Evolutionary conservation across 2,113 vertebrate species (phyloP), one percentile per base, ranked within the genome.

Genomic region (Nicator chloris): DNA sequence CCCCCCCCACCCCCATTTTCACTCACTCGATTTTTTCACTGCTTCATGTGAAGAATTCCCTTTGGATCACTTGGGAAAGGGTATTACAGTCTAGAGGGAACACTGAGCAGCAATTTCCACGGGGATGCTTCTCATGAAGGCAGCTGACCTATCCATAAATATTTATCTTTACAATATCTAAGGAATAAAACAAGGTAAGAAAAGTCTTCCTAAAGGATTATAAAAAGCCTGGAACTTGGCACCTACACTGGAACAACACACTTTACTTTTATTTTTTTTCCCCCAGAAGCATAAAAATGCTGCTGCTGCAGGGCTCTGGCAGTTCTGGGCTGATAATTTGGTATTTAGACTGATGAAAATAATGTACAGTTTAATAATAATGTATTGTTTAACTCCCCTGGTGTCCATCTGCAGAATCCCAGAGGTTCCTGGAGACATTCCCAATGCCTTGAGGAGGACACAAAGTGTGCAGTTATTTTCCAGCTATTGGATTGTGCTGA

Each of bases 211-310:
- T 57, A 9, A 10, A 78, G 31, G 45, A 44, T 72, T 68, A 42
- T 7, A 13, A 50, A 9, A 66, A 42, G 50, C 22, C 31, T 33
- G 45, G 51, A 4, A 6, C 26, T 40, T 35, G 27, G 11, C 51
- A n/a, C 13, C 3, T 3, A 4, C 13, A 7, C 56, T 30, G 47
- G 30, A 76, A 75, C 2, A 6, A 53, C 6, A 39, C 0, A 1
- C 7, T 40, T 35, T 17, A 31, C 45, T 24, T 7, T 23, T 35
- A n/a, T 51, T 33, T 54, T 42, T 49, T 26, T 39, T 19, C 17
- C 5, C 13, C 65, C 44, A 68, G 42, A 64, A 63, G 31, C 6
- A 4, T 44, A 44, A 23, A 35, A 37, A 19, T 4, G 13, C 37
- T 40, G 81, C 59, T 93, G 24, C 73, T 54, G 26, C 54, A 42